Conservation (phyloP, 1,140 invertebrate genomes). For the Reticulitermes speratus region DNA sequence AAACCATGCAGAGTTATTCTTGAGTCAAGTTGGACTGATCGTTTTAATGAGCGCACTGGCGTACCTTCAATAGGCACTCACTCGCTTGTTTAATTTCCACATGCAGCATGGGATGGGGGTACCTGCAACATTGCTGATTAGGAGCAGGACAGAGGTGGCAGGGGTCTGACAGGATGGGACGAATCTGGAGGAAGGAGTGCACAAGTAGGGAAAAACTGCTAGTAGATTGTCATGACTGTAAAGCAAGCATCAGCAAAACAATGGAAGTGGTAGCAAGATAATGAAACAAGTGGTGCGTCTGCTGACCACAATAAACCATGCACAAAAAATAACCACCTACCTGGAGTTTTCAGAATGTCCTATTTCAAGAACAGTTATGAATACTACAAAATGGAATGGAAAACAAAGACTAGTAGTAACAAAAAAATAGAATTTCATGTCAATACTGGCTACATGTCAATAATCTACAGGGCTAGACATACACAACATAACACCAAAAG, state of each 20-base stretch:
- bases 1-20: conserved; percentile 29
- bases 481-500: conserved; percentile 34
- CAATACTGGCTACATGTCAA: neutral
- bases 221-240: conserved; percentile 13
- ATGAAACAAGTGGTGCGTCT: conserved; percentile 21
- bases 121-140: conserved; percentile 31
- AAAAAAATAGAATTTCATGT: conserved; percentile 2
- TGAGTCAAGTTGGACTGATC: conserved; percentile 12
- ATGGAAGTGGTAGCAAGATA: conserved; percentile 19
- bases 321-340: conserved; percentile 20
- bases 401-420: neutral
- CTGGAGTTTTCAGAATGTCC: conserved; percentile 21
- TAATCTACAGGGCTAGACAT: conserved; percentile 19
- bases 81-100: conserved; percentile 28
- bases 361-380: conserved; percentile 3
- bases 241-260: conserved; percentile 24
- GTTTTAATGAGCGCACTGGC: conserved; percentile 14
- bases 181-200: neutral
- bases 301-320: conserved; percentile 10
- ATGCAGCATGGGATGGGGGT: conserved; percentile 33
- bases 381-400: conserved; percentile 25
- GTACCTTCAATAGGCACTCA: conserved; percentile 22
- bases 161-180: neutral
- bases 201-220: neutral
- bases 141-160: conserved; percentile 20